Evolutionary conservation across 1,140 invertebrate species (phyloP).

Genomic region (Physella acuta): DNA sequence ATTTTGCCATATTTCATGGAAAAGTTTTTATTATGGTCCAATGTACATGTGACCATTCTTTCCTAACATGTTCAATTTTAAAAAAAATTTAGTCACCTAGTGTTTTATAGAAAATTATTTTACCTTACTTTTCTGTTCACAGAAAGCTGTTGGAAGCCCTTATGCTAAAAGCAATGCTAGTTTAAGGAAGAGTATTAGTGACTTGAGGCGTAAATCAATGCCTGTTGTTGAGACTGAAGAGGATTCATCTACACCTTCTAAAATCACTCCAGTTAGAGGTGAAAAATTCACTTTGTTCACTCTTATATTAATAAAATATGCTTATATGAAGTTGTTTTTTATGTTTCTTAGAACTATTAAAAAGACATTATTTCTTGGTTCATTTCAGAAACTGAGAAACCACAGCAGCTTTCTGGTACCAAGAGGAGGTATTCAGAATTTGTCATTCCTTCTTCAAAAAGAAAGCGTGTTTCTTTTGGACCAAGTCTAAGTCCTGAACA

Average conservation of each 20-base stretch:
- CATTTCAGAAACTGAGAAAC: neutral
- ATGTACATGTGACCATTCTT: too few species aligned
- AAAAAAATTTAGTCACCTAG: neutral
- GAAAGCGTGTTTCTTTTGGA: slow-evolving; percentile 61
- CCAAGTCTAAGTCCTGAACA: slow-evolving; percentile 61
- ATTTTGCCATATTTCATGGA: too few species aligned
- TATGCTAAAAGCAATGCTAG: slow-evolving; percentile 21
- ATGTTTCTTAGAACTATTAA: too few species aligned
- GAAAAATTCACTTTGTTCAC: too few species aligned
- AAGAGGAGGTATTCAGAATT: slow-evolving; percentile 40
- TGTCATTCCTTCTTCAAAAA: slow-evolving; percentile 36
- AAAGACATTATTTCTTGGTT: too few species aligned
- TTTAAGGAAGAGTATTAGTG: slow-evolving; percentile 34
- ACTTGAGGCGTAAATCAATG: slow-evolving; percentile 35
- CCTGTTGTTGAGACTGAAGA: slow-evolving; percentile 34
- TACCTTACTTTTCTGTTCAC: neutral
- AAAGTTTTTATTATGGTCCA: too few species aligned
- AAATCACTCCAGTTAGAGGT: too few species aligned
- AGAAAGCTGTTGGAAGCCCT: slow-evolving; percentile 32
- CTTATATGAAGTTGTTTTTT: too few species aligned
- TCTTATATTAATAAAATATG: too few species aligned
- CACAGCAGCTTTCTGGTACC: neutral
- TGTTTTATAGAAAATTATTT: neutral
- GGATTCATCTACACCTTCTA: too few species aligned
- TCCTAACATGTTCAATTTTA: too few species aligned